Evolutionary conservation across 1,140 invertebrate species (phyloP), one percentile per base, ranked within the genome.

Genomic region (Pomphorhynchus laevis): DNA sequence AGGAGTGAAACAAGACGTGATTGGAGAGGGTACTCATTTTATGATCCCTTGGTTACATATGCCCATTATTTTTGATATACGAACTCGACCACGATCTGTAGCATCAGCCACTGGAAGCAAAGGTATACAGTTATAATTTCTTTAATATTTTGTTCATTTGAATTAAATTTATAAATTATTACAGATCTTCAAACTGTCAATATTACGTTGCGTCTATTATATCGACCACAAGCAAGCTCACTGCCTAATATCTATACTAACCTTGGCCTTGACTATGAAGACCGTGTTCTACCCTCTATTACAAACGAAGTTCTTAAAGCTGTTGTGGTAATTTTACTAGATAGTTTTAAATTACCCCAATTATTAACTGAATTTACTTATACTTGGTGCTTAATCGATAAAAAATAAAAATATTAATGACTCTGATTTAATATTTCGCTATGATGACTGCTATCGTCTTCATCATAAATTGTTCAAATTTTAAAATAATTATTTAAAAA

Each of bases 1-100:
- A 48, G 86, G 86, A 55, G 70, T 98, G 17, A 84, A 86, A 57
- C 68, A 74, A 47, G 53, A 63, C 31, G 79, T 95, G 24, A 67
- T 76, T 35, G 86, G 86, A 35, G 89, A 98, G 64, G 89, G 89
- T 38, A 98, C 89, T 45, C 89, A 98, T 61, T 98, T 98, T 56
- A 72, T 82, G 46, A 73, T 98, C 59, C 89, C 86, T 14, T 93
- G 84, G 82, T 70, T 98, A 21, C 86, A 98, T 56, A 69, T 69
- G 51, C 86, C 89, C 18, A 76, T 95, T 44, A 72, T 91, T 43
- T 98, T 84, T 59, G 89, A 98, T 56, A 80, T 93, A 43, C 65
- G 86, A 41, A 79, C 82, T 1, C 67, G 76, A 48, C 84, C 89
- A 37, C 69, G 84, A 59, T 91, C 86, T 63, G 70, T 98, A 25